A percentile compares a stretch with the other conserved stretches of the same genome.
Evolutionary conservation across 2,888 invertebrate species (phyloP).

Genomic region (Tuberolachnus salignus): DNA sequence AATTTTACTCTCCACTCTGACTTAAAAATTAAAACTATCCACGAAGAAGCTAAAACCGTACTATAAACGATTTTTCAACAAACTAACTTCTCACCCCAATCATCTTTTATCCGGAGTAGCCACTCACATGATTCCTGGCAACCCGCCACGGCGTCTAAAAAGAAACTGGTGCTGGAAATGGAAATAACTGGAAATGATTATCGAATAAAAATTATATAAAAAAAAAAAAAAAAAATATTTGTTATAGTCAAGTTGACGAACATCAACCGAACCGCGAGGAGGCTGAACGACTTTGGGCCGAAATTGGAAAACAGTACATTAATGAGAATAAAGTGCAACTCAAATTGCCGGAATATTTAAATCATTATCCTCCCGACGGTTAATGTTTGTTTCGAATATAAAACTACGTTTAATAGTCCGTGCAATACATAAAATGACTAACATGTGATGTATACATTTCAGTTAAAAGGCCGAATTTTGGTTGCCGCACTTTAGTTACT

Average conservation of each 20-base stretch:
- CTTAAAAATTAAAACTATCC: too few relatives aligned
- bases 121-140: too few relatives aligned
- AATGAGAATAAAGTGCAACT: constrained; percentile 87
- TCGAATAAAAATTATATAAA: too few relatives aligned
- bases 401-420: not conserved
- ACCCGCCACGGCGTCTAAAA: too few relatives aligned
- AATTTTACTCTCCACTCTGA: too few relatives aligned
- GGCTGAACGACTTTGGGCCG: constrained; percentile 72
- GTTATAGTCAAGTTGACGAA: constrained; percentile 79
- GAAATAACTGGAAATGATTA: too few relatives aligned
- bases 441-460: constrained; percentile 58
- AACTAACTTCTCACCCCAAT: too few relatives aligned
- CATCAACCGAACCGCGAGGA: constrained; percentile 73
- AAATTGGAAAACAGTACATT: constrained; percentile 78
- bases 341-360: constrained; percentile 71
- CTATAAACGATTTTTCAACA: too few relatives aligned
- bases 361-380: constrained; percentile 73
- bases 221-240: too few relatives aligned
- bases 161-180: too few relatives aligned
- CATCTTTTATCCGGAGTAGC: too few relatives aligned
- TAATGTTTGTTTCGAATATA: not conserved
- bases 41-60: too few relatives aligned
- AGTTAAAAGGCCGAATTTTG: constrained; percentile 79
- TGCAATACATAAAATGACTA: constrained; percentile 1
- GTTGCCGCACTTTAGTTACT: constrained; percentile 78